phyloP scores from a whole-genome alignment of 2,888 invertebrate genomes.

The Drosophila birchii region DNA sequence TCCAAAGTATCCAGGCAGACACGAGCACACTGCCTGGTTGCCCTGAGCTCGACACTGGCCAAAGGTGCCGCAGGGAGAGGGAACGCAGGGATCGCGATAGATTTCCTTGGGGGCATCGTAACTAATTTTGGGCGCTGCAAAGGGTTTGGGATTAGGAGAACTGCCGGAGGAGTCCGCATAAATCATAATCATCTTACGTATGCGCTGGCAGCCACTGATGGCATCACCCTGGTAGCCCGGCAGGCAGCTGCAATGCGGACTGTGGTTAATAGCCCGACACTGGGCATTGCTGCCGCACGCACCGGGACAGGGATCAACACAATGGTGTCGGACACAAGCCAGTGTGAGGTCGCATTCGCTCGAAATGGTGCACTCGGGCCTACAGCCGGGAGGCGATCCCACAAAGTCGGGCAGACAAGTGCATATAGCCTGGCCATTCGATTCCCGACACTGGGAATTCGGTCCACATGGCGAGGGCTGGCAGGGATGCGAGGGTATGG shows the following conservation, averaged over 20 bases:
- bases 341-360: slow-evolving; percentile 87
- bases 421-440: slow-evolving; percentile 87
- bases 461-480: slow-evolving; percentile 88
- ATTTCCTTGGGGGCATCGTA: slow-evolving; percentile 69
- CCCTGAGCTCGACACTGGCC: slow-evolving; percentile 87
- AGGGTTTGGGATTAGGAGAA: slow-evolving; percentile 41
- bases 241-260: slow-evolving; percentile 89
- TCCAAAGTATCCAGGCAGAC: slow-evolving; percentile 87
- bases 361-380: slow-evolving; percentile 91
- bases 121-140: slow-evolving; percentile 60
- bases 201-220: slow-evolving; percentile 86
- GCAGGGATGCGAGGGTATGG: slow-evolving; percentile 85
- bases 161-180: neutral
- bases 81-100: slow-evolving; percentile 87
- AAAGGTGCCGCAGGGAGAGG: slow-evolving; percentile 89
- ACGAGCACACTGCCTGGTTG: slow-evolving; percentile 87
- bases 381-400: slow-evolving; percentile 90
- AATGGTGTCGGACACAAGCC: slow-evolving; percentile 89
- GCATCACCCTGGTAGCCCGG: slow-evolving; percentile 89
- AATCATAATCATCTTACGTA: slow-evolving; percentile 85
- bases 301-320: slow-evolving; percentile 89
- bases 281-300: slow-evolving; percentile 90
- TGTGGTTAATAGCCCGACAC: slow-evolving; percentile 87
- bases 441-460: slow-evolving; percentile 87
- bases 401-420: slow-evolving; percentile 87